Evolutionary conservation across 2,888 invertebrate genomes (phyloP).

Genomic region (Heliconius cydno): DNA sequence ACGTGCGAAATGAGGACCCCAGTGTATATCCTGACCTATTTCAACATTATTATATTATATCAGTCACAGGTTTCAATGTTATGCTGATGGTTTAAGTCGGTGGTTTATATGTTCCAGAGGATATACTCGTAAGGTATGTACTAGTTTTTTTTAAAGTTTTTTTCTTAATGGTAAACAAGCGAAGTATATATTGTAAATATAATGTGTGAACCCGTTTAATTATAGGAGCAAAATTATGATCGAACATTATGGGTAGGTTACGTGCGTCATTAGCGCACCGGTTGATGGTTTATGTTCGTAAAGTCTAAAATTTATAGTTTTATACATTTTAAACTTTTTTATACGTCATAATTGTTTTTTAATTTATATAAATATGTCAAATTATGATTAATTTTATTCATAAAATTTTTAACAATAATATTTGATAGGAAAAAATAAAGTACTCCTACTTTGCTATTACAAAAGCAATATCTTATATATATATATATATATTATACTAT

Average conservation of each 20-base stretch:
- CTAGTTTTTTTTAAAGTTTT: slow-evolving; percentile 20
- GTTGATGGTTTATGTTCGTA: not conserved
- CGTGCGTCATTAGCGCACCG: slow-evolving; percentile 34
- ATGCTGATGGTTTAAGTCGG: slow-evolving; percentile 47
- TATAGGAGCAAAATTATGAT: slow-evolving; percentile 18
- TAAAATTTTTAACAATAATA: too few species aligned
- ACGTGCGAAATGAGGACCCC: slow-evolving; percentile 50
- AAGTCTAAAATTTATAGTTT: not conserved
- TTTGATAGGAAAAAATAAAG: not conserved
- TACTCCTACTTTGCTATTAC: slow-evolving; percentile 26
- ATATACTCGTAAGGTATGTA: slow-evolving; percentile 46
- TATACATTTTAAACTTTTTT: too few species aligned
- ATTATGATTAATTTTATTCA: not conserved
- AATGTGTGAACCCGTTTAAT: not conserved
- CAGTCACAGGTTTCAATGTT: slow-evolving; percentile 51
- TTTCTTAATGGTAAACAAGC: slow-evolving; percentile 31
- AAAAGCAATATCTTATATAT: slow-evolving; percentile 36
- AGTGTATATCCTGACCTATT: slow-evolving; percentile 54
- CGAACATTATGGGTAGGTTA: slow-evolving; percentile 23
- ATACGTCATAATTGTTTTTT: too few species aligned
- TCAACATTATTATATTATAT: slow-evolving; percentile 48
- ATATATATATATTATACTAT: too few species aligned
- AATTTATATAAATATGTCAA: not conserved
- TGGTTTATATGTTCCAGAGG: slow-evolving; percentile 42
- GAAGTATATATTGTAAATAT: not conserved